These are phyloP conservation scores for Odontomyia ornata DNA, from an alignment of 2,888 invertebrate species.

Conservation along the genomic window DNA sequence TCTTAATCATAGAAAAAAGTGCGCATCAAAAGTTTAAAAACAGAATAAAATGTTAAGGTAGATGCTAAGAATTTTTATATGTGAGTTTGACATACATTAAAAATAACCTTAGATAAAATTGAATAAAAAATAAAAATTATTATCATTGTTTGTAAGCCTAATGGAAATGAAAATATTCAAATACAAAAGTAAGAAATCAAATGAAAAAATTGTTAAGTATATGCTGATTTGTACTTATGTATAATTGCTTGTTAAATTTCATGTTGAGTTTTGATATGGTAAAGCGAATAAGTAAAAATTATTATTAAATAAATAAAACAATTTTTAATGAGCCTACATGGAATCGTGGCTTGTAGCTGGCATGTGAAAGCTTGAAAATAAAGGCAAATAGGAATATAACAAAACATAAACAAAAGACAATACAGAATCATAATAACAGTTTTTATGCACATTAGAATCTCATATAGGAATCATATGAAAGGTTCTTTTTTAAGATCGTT, in stretches of 20 bases:
- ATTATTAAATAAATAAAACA: too few species aligned
- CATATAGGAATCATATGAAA: slow-evolving; percentile 1
- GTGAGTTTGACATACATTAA: neutral
- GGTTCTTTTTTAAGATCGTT: neutral
- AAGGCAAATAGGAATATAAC: neutral
- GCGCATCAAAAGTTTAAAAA: neutral
- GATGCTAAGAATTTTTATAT: slow-evolving; percentile 40
- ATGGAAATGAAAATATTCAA: too few species aligned
- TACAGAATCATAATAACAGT: slow-evolving; percentile 1
- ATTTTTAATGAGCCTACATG: too few species aligned
- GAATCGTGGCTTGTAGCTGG: too few species aligned
- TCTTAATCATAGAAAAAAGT: slow-evolving; percentile 37
- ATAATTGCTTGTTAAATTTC: slow-evolving; percentile 6
- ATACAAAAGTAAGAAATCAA: neutral
- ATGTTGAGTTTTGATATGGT: neutral
- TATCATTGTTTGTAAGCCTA: neutral
- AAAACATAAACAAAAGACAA: slow-evolving; percentile 27
- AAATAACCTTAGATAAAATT: neutral
- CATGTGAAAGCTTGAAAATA: too few species aligned
- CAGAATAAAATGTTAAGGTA: neutral
- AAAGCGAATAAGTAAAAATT: neutral
- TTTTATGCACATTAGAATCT: slow-evolving; percentile 23
- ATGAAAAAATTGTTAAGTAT: neutral
- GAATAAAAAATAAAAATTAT: neutral
- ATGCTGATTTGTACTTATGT: neutral